Conservation (phyloP, 2,888 invertebrate genomes). For the Erynnis tages region DNA sequence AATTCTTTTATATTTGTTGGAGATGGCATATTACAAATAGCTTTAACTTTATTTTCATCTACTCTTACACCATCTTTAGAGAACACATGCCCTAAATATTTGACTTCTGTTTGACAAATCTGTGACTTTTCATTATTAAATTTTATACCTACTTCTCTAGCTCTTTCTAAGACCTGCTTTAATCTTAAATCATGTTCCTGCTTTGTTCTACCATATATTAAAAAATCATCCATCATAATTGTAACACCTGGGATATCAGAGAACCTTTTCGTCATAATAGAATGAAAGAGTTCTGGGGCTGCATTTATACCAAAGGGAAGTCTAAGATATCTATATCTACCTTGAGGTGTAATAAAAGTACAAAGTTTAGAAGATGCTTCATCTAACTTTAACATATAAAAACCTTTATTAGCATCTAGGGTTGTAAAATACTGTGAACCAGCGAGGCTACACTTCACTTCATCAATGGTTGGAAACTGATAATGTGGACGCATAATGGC, state of each 20-base stretch:
- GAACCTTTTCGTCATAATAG: constrained; percentile 32
- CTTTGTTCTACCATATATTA: constrained; percentile 27
- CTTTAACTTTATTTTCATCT: constrained; percentile 29
- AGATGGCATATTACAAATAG: constrained; percentile 31
- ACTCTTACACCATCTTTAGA: constrained; percentile 25
- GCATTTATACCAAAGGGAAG: constrained; percentile 34
- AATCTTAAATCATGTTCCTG: constrained; percentile 25
- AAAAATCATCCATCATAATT: constrained; percentile 33
- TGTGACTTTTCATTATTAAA: constrained; percentile 33
- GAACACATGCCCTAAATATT: constrained; percentile 34
- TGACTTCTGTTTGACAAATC: constrained; percentile 25
- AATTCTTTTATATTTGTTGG: constrained; percentile 30
- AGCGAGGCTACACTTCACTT: constrained; percentile 29
- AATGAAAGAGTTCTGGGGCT: constrained; percentile 33
- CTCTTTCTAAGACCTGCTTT: constrained; percentile 27
- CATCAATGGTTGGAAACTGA: constrained; percentile 32
- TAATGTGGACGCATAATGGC: constrained; percentile 31
- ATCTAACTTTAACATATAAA: constrained; percentile 31
- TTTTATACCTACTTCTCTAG: constrained; percentile 29
- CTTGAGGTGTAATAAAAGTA: constrained; percentile 35
- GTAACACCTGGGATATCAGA: constrained; percentile 28
- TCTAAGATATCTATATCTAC: constrained; percentile 30
- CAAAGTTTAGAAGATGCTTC: constrained; percentile 30
- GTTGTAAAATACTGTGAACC: constrained; percentile 31
- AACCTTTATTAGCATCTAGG: constrained; percentile 35